Evolutionary conservation across 2,797 vertebrate genomes (phyloP).

Genomic region (Pampus argenteus): DNA sequence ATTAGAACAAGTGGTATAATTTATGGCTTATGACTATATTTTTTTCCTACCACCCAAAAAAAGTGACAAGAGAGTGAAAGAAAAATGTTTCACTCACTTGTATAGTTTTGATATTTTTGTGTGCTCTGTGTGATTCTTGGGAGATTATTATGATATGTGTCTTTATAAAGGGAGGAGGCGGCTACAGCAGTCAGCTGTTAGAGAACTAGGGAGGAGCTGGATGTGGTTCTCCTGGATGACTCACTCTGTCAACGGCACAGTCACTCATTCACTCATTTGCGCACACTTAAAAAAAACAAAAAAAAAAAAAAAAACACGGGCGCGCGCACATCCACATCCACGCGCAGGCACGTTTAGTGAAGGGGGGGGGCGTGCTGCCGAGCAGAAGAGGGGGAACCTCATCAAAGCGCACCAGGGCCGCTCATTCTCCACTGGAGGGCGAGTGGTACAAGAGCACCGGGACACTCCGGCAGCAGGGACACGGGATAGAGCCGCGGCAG

Average conservation of each 20-base stretch:
- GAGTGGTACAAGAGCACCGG: conserved; percentile 76
- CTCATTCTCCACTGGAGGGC: conserved; percentile 84
- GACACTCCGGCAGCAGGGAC: conserved; percentile 66
- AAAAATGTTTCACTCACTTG: neutral
- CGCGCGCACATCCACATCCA: conserved; percentile 34
- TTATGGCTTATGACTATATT: no score
- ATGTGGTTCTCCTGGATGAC: conserved; percentile 78
- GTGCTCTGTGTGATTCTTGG: no score
- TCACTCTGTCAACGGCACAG: conserved; percentile 73
- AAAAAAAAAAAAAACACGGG: neutral
- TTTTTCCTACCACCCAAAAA: neutral
- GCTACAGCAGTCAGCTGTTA: conserved; percentile 78
- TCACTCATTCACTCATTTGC: conserved; percentile 59
- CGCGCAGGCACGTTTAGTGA: conserved; percentile 51
- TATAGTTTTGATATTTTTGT: neutral
- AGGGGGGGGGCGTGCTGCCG: conserved; percentile 24
- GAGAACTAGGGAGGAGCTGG: conserved; percentile 70
- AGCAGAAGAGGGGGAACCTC: conserved; percentile 60
- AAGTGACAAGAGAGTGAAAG: neutral
- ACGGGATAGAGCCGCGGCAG: conserved; percentile 59
- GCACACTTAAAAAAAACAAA: conserved; percentile 19
- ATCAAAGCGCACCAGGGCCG: conserved; percentile 70
- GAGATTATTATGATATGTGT: conserved; percentile 1
- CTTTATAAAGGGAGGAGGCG: conserved; percentile 31
- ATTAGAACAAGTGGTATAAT: neutral